Conservation (phyloP, 2,797 vertebrate species). For the Menidia menidia region DNA sequence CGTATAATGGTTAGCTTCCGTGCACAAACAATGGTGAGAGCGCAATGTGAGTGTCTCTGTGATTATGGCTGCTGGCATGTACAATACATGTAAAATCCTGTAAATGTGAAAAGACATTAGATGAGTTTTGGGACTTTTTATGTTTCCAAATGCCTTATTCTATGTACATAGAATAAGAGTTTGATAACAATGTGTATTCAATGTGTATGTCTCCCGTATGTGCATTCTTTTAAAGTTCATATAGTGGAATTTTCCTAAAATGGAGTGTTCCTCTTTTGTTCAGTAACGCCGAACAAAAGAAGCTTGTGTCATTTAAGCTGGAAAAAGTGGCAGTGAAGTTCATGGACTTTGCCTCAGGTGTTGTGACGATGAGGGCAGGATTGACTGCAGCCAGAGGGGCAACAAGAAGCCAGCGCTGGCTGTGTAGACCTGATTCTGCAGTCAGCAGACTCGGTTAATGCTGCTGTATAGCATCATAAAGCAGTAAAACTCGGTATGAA, state of each 20-base stretch:
- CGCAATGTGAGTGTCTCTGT: too few species aligned
- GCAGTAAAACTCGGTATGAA: background rate
- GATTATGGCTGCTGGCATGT: too few species aligned
- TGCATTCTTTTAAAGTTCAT: background rate
- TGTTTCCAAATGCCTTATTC: conserved; percentile 10
- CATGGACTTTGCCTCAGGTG: conserved; percentile 50
- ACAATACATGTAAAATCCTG: too few species aligned
- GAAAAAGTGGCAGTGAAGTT: conserved; percentile 41
- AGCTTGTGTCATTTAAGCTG: conserved; percentile 51
- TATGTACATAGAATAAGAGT: too few species aligned
- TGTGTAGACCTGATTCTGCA: conserved; percentile 7
- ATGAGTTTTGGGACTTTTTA: background rate
- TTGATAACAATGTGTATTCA: too few species aligned
- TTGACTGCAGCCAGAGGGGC: conserved; percentile 12
- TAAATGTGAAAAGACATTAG: too few species aligned
- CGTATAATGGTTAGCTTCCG: too few species aligned
- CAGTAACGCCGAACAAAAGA: conserved; percentile 18
- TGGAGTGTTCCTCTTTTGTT: conserved; percentile 1
- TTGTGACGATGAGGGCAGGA: conserved; percentile 37
- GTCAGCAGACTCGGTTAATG: conserved; percentile 1
- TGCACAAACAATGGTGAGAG: too few species aligned
- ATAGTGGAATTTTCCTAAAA: conserved; percentile 13
- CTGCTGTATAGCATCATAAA: conserved; percentile 7
- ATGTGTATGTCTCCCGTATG: background rate
- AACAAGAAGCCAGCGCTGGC: background rate